Percentiles rank a stretch among this genome's conserved stretches.
phyloP scores from a whole-genome alignment of 1,140 invertebrate genomes.

The Drosophila persimilis region DNA sequence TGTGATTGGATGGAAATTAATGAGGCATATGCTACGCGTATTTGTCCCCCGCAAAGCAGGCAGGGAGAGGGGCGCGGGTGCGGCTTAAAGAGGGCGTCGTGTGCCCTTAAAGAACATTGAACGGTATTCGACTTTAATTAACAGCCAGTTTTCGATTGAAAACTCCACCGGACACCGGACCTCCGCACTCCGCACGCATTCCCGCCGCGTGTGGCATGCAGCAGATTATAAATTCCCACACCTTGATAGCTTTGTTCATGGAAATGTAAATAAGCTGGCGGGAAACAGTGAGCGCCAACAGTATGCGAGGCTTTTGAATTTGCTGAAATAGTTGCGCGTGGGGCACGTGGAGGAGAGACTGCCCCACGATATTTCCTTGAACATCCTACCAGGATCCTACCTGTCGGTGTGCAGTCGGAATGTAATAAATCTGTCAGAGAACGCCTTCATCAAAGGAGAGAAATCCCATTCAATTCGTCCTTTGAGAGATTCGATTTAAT shows the following conservation, averaged over 20 bases:
- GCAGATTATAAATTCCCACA: constrained; percentile 19
- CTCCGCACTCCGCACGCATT: too few species aligned
- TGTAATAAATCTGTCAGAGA: constrained; percentile 22
- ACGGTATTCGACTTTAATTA: constrained; percentile 19
- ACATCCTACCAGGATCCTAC: too few species aligned
- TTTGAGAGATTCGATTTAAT: constrained; percentile 24
- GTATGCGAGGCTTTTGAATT: constrained; percentile 37
- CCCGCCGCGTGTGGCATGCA: too few species aligned
- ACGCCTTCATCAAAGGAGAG: background rate
- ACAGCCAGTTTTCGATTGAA: background rate
- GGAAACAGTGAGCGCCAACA: constrained; percentile 21
- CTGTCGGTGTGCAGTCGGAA: background rate
- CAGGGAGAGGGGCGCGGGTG: background rate
- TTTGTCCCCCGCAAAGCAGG: background rate
- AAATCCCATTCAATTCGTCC: constrained; percentile 10
- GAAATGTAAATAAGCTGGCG: constrained; percentile 33
- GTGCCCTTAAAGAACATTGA: background rate
- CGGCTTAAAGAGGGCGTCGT: too few species aligned
- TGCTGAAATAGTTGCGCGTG: constrained; percentile 30
- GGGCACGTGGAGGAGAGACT: too few species aligned
- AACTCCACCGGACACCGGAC: background rate
- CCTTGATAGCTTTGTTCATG: constrained; percentile 31
- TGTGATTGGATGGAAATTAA: constrained; percentile 47
- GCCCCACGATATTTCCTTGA: too few species aligned
- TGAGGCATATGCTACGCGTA: constrained; percentile 22